Evolutionary conservation across 2,888 invertebrate species (phyloP), one percentile per base, ranked within the genome.

Genomic region (Tetranychus piercei): DNA sequence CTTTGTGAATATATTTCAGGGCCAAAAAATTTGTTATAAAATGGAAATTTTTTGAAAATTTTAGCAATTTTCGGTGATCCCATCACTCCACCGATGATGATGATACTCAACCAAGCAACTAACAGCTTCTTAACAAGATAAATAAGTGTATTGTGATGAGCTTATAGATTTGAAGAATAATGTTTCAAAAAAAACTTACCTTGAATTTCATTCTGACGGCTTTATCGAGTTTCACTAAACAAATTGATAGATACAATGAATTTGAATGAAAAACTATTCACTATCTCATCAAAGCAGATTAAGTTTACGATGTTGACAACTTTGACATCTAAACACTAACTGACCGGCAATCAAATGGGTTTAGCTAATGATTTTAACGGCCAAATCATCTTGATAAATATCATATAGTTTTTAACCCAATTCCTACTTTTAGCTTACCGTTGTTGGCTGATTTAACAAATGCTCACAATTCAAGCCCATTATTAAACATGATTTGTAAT

Each of bases 91-190:
- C 55, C 69, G 11, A 34, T 34, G 9, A 34, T 69, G 9, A 22
- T 69, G 69, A 69, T 34, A 11, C 1, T 69, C 11, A 69, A 69
- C 69, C 69, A 69, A 69, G 69, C 9, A 34, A 69, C 69, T 9
- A 69, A 18, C 1, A 23, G 11, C 69, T 34, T 69, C 11, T 34
- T 69, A 9, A 69, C 55, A 6, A 55, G 55, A 15, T 15, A 55
- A 15, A 15, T 15, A 15, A 55, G 34, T 34, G n/a, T n/a, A 45
- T 45, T 9, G 45, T 55, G 9, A 55, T 9, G 9, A 15, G 55
- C 9, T 55, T 55, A 9, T 8, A 55, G 7, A 55, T 55, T 55
- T 55, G 6, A 55, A 34, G 3, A 34, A 34, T 34, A 34, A 34
- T 3, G 5, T 34, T 55, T 55, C 2, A 1, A 45, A 55, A 15